phyloP scores from a whole-genome alignment of 2,888 invertebrate genomes.

The Willowsia nigromaculata region DNA sequence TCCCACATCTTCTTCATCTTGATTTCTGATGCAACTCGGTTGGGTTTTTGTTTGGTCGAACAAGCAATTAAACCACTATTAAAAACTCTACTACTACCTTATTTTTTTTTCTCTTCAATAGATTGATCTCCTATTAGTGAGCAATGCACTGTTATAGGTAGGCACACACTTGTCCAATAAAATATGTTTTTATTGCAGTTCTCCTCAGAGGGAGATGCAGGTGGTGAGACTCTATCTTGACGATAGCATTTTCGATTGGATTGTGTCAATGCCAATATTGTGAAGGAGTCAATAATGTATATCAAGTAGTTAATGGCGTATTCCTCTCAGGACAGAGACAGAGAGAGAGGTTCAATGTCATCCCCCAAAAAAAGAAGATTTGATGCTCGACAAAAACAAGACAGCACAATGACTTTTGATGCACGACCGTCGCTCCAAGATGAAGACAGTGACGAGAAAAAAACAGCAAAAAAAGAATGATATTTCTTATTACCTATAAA shows the following conservation, averaged over 20 bases:
- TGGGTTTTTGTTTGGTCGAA: neutral
- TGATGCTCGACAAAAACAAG: slow-evolving; percentile 43
- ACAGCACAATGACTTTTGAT: slow-evolving; percentile 63
- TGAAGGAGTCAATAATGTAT: neutral
- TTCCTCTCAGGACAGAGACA: too few species aligned
- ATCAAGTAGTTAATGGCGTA: neutral
- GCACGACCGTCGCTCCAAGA: slow-evolving; percentile 7
- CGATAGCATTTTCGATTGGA: neutral
- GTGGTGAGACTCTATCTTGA: neutral
- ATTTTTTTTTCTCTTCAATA: too few species aligned
- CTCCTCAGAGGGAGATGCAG: neutral
- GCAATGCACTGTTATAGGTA: too few species aligned
- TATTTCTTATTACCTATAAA: neutral
- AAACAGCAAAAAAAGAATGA: neutral
- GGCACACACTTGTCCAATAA: slow-evolving; percentile 7
- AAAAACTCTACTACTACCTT: too few species aligned
- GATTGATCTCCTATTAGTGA: too few species aligned
- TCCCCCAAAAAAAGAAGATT: too few species aligned
- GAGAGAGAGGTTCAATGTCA: slow-evolving; percentile 23
- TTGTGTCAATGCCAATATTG: neutral
- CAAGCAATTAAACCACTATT: slow-evolving; percentile 22
- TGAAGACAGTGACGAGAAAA: neutral
- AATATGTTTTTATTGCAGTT: neutral
- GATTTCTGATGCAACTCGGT: neutral
- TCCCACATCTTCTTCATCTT: neutral